phyloP scores from a whole-genome alignment of 2,797 vertebrate species.

The Chrosomus eos region DNA sequence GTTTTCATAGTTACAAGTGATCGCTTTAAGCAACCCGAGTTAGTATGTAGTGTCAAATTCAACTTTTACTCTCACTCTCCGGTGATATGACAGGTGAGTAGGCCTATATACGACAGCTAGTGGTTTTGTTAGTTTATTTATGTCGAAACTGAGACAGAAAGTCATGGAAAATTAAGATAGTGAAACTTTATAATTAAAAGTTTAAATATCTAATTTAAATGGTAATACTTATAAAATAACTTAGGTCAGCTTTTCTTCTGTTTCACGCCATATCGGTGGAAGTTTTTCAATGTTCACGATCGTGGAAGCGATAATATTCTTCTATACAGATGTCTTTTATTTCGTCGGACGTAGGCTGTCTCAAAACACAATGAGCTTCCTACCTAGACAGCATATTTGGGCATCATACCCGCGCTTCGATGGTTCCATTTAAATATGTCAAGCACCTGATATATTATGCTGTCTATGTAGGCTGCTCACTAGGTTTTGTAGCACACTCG shows the following conservation, averaged over 20 bases:
- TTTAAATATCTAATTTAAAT: background rate
- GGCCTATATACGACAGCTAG: background rate
- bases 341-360: background rate
- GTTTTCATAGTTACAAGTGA: slow-evolving; percentile 47
- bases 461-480: background rate
- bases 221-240: too few species aligned
- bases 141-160: background rate
- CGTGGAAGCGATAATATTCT: background rate
- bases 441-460: background rate
- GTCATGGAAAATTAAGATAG: background rate
- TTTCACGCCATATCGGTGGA: background rate
- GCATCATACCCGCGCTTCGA: background rate
- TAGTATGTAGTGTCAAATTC: slow-evolving; percentile 27
- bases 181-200: background rate
- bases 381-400: background rate
- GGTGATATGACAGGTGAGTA: slow-evolving; percentile 57
- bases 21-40: slow-evolving; percentile 31
- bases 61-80: slow-evolving; percentile 33
- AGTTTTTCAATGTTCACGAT: background rate
- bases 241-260: background rate
- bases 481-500: background rate
- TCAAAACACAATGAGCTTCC: background rate
- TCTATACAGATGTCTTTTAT: background rate
- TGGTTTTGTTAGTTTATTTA: background rate
- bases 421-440: background rate